Base-by-base conservation (phyloP, 2,113 vertebrate species). In the Perognathus longimembris region DNA sequence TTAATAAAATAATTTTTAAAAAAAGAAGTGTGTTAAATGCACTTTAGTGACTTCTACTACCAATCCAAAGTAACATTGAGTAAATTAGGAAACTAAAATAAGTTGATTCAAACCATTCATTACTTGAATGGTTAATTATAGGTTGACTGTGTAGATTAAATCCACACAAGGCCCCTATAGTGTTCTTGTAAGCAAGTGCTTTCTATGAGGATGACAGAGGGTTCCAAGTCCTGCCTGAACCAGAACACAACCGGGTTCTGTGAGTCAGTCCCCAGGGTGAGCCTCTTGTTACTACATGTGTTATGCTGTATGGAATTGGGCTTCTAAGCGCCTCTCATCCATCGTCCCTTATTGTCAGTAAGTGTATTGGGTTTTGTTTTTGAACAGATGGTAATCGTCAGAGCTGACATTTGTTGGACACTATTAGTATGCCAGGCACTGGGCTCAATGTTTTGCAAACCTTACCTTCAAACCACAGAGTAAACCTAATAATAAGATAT, bases 61-160 rank as follows among this genome's bases (percentile, higher is more conserved):
- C 79, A 40, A 10, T 86, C 82, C 66, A 67, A 42, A 92, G 87
- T 36, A 70, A 76, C 38, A 17, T 34, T 78, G 63, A 80, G 11
- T 78, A 40, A 66, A 66, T 73, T 59, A 84, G 75, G 71, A 74
- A 38, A 84, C 45, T 34, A 38, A 88, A 76, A 81, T 73, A 38
- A 70, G 54, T 57, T 76, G n/a, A 45, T 74, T 45, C 61, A 81
- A 88, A n/a, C 75, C 1, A 4, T 63, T 69, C 40, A 57, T 92
- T 80, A 38, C 38, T 57, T 89, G 40, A 80, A 50, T 76, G 57
- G n/a, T 64, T 80, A 85, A 61, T 81, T 88, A 32, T 40, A n/a
- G 50, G 38, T 76, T 64, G 69, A 73, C 17, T 15, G 40, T 36
- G 40, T 57, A 32, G 77, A 63, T 45, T 57, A 54, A 50, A 73